These are phyloP conservation scores for Reticulitermes lucifugus DNA, from an alignment of 2,888 invertebrate genomes.

Conservation along the genomic window DNA sequence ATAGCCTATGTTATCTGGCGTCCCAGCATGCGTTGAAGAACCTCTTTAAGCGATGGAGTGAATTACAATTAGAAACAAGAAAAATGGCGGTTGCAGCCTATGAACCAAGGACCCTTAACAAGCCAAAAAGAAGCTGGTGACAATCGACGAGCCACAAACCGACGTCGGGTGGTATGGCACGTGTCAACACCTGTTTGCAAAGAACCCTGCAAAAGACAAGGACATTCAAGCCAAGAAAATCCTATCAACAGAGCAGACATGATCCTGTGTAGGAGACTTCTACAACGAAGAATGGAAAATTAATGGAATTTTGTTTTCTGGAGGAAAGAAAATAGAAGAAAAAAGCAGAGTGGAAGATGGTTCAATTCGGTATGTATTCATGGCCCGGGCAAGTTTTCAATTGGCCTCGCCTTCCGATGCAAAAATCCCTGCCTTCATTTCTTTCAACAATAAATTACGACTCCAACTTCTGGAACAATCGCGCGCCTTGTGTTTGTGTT, in stretches of 20 bases:
- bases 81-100: too few species aligned
- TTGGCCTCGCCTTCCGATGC: conserved; percentile 2
- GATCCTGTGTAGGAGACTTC: not conserved
- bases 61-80: too few species aligned
- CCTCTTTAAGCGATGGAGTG: too few species aligned
- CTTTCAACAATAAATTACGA: not conserved
- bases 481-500: conserved; percentile 2
- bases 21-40: too few species aligned
- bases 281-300: not conserved
- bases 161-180: too few species aligned
- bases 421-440: conserved; percentile 5
- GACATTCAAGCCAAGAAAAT: too few species aligned
- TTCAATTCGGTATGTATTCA: not conserved
- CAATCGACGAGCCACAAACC: too few species aligned
- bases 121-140: too few species aligned
- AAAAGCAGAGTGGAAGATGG: not conserved
- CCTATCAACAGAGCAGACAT: not conserved
- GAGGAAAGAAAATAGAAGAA: not conserved
- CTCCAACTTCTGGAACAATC: conserved; percentile 9
- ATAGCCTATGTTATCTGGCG: too few species aligned
- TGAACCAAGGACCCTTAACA: too few species aligned
- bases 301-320: not conserved
- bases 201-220: too few species aligned
- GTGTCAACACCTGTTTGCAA: too few species aligned
- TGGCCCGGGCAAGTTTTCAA: conserved; percentile 10